phyloP scores from a whole-genome alignment of 2,888 invertebrate species.

The Dendrolimus pini region DNA sequence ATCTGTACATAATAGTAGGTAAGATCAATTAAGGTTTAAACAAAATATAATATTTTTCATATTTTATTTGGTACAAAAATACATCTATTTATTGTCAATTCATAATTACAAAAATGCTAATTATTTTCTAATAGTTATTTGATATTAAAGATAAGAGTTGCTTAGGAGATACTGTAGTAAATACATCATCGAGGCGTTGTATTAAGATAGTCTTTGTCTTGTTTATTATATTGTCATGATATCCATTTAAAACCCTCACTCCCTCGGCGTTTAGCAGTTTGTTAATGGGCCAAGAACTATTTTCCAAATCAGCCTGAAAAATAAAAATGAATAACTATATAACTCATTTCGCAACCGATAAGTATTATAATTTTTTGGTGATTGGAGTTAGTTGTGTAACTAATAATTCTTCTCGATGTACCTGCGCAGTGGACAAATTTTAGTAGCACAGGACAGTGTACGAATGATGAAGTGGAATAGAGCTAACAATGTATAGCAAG shows the following conservation, averaged over 20 bases:
- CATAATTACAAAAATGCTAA: neutral
- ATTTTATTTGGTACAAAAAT: neutral
- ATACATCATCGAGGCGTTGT: conserved; percentile 10
- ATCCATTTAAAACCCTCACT: conserved; percentile 24
- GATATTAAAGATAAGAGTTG: conserved; percentile 14
- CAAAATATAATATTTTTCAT: too few relatives aligned
- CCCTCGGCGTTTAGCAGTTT: conserved; percentile 31
- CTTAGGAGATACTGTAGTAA: conserved; percentile 10
- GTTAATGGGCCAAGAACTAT: conserved; percentile 37
- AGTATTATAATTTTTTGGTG: too few relatives aligned
- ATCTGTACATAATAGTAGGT: too few relatives aligned
- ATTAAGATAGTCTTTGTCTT: conserved; percentile 14
- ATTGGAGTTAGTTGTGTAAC: too few relatives aligned
- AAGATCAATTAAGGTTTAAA: too few relatives aligned
- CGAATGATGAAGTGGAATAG: too few relatives aligned
- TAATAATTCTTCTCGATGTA: too few relatives aligned
- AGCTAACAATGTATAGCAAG: too few relatives aligned
- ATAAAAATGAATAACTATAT: conserved; percentile 1
- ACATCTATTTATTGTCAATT: conserved; percentile 1
- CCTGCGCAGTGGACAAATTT: too few relatives aligned
- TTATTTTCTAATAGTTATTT: neutral
- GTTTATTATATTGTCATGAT: conserved; percentile 22
- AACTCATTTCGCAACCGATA: too few relatives aligned
- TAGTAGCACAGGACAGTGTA: too few relatives aligned
- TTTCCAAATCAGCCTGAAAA: conserved; percentile 31